phyloP scores from a whole-genome alignment of 2,888 invertebrate species.

The Sacculina carcini region DNA sequence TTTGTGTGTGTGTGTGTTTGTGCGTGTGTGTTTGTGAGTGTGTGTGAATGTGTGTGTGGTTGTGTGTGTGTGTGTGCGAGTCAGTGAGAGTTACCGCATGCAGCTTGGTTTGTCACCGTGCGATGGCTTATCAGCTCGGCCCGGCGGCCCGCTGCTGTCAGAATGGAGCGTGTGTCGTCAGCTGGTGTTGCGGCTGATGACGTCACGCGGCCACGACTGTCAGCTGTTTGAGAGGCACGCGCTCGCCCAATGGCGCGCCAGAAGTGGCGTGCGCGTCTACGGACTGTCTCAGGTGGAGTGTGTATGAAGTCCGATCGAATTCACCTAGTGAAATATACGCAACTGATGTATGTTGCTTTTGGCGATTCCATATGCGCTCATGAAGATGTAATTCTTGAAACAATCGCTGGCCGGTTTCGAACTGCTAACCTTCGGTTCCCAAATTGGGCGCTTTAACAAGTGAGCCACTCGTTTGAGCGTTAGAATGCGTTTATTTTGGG shows the following conservation, averaged over 20 bases:
- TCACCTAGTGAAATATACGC: too few species aligned
- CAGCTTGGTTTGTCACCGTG: background rate
- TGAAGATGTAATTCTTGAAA: too few species aligned
- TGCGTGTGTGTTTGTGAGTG: slow-evolving; percentile 25
- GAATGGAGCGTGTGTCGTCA: background rate
- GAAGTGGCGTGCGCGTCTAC: background rate
- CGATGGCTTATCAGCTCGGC: too few species aligned
- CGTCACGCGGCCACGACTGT: background rate
- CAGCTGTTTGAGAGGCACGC: background rate
- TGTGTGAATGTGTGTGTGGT: slow-evolving; percentile 21
- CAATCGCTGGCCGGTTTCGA: too few species aligned
- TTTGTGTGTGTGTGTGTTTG: too few species aligned
- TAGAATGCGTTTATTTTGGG: too few species aligned
- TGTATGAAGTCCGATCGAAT: too few species aligned
- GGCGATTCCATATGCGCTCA: too few species aligned
- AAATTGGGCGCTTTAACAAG: too few species aligned
- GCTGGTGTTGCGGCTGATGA: background rate
- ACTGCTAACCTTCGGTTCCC: too few species aligned
- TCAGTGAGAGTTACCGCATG: background rate
- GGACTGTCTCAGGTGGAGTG: background rate
- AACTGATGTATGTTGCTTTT: too few species aligned
- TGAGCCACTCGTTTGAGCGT: too few species aligned
- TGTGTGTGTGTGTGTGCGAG: background rate
- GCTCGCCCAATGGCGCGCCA: background rate
- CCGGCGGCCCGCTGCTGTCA: background rate